These are phyloP conservation scores for Rotaria macrura DNA, from an alignment of 2,888 invertebrate species.

Conservation along the genomic window DNA sequence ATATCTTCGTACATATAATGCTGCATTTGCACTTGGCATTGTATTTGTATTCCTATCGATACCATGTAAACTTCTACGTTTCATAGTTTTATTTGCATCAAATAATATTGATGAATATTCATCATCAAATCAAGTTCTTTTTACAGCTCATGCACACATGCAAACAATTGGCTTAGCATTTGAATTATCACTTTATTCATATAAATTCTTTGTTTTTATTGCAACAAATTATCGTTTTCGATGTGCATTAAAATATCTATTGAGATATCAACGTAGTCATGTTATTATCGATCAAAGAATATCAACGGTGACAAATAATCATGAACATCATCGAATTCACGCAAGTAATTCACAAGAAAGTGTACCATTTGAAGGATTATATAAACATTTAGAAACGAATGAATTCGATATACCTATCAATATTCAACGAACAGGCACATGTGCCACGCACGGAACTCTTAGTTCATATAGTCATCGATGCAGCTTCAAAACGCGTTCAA, in stretches of 20 bases:
- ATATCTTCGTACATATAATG: slow-evolving; percentile 14
- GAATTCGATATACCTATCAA: background rate
- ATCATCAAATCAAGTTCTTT: background rate
- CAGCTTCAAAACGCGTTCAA: background rate
- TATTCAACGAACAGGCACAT: background rate
- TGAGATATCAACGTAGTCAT: background rate
- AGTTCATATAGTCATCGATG: background rate
- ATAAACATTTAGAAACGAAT: background rate
- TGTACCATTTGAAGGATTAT: slow-evolving; percentile 4
- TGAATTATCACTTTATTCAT: slow-evolving; percentile 8
- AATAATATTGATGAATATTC: background rate
- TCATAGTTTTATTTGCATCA: background rate
- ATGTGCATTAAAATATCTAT: slow-evolving; percentile 18
- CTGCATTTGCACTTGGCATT: background rate
- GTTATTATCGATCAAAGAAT: background rate
- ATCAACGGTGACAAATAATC: background rate
- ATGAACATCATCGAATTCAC: background rate
- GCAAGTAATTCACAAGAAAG: background rate
- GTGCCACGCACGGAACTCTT: background rate
- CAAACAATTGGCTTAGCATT: background rate
- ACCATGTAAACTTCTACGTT: slow-evolving; percentile 7
- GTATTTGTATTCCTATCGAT: background rate
- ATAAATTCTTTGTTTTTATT: background rate
- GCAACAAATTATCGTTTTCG: background rate
- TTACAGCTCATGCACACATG: background rate